Evolutionary conservation across 2,113 vertebrate genomes (phyloP).

Genomic region (Danio rerio): GRCz12tu NC_133180.1:24427501-24428000

Average conservation of each 20-base stretch:
- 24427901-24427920: not conserved
- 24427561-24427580: not conserved
- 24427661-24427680: too few relatives aligned
- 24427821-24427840: not conserved
- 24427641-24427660: too few relatives aligned
- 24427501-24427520: not conserved
- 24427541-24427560: not conserved
- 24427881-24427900: not conserved
- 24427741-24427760: too few relatives aligned
- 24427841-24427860: constrained; percentile 9
- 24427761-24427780: too few relatives aligned
- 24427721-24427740: too few relatives aligned
- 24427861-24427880: not conserved
- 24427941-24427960: not conserved
- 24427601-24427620: not conserved
- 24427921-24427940: not conserved
- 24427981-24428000: too few relatives aligned
- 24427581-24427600: not conserved
- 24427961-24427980: not conserved
- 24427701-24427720: too few relatives aligned
- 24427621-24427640: too few relatives aligned
- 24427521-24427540: not conserved
- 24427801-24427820: not conserved
- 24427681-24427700: too few relatives aligned
- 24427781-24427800: not conserved